Evolutionary conservation across 2,888 invertebrate species (phyloP), one percentile per base, ranked within the genome.

Genomic region (Alloplasta piceator): DNA sequence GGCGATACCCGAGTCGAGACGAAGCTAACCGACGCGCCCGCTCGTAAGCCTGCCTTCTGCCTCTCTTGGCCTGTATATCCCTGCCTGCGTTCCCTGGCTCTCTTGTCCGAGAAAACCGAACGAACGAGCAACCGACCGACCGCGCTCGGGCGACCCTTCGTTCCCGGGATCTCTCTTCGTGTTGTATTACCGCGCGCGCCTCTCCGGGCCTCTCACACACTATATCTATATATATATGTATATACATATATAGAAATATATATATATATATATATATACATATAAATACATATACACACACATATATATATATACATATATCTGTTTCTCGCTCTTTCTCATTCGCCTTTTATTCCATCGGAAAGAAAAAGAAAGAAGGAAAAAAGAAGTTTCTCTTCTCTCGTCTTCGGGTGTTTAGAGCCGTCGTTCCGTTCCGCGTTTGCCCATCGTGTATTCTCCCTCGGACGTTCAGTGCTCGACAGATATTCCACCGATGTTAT

Each of bases 111-210:
- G 26, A 26, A 26, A 71, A 75, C 81, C 77, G 52, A 77, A 68
- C 80, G 76, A 78, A 64, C 75, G 55, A 71, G 38, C 75, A 38
- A 72, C 38, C 78, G 64, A 64, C 66, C 77, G 77, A 68, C 71
- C 75, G 78, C 67, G 70, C 71, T 70, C 61, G 63, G 67, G 58
- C 79, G 82, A 80, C 82, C 79, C 81, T 81, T 81, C 81, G 81
- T 81, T 78, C 79, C 79, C 80, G 82, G 78, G 79, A 77, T 72
- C 67, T 76, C 74, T 74, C 68, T 68, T 63, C 77, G 70, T 77
- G 70, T 68, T 77, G 70, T 68, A 77, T 56, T 9, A 74, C 55
- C 77, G 68, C 46, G 77, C 43, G 77, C 63, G 77, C 63, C 26
- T 26, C 26, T 26, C 3, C 61, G 70, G 10, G 77, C 61, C 77